Base-by-base conservation (phyloP, 2,888 invertebrate genomes). In the Troides oblongomaculatus region DNA sequence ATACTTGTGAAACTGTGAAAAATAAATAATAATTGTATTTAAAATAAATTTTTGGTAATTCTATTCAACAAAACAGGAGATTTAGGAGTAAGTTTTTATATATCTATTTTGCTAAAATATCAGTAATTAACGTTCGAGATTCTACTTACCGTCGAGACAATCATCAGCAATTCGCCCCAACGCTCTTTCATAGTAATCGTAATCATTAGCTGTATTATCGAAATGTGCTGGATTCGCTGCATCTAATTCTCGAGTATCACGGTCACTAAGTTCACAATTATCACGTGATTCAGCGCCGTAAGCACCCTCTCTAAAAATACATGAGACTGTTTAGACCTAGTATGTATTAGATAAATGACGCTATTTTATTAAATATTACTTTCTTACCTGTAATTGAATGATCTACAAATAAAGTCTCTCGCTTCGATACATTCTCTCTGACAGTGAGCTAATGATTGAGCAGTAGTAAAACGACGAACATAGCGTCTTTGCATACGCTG, bases 221-320 rank as follows among this genome's bases (percentile, higher is more conserved):
- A 98, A 98, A 83, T 95, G 96, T 61, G 96, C 94, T 1, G 97
- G 96, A 89, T 97, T 97, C 66, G 96, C 96, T 71, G 97, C 94
- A 81, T 97, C 97, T 81, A 97, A 89, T 79, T 97, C 97, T 68
- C 96, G 93, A 0, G 97, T 96, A 82, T 97, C 97, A 63, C 97
- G 94, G 82, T 98, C 97, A 82, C 97, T 97, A 10, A 98, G 91
- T 84, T 98, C 98, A 81, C 98, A 98, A 84, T 98, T 98, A 77
- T 97, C 97, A 53, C 95, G 89, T 23, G 87, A 84, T 74, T 95
- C 95, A 2, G 93, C 93, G 8, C 91, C 93, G 75, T 94, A 96
- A 17, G 94, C 93, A 56, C 93, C 94, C 43, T 92, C 91, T 83
- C 94, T 94, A 46, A 25, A 62, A 71, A 23, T 39, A 67, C 23